Conservation (phyloP, 2,797 vertebrate genomes). For the Sebastes oblongus region DNA sequence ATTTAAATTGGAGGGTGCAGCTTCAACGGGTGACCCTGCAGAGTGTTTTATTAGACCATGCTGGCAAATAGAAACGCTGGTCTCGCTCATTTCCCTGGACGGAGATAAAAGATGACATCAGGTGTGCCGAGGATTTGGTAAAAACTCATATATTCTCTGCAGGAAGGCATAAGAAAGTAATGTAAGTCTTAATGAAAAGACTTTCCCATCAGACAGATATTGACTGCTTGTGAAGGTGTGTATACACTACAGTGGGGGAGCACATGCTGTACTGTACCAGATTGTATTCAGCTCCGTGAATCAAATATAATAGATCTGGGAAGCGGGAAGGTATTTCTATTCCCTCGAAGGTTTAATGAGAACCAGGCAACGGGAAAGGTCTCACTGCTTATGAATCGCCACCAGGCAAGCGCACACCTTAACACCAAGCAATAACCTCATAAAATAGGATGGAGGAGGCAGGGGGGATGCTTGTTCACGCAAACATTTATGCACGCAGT, state of each 20-base stretch:
- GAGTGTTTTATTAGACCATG: conserved; percentile 22
- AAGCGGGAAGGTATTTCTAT: conserved; percentile 15
- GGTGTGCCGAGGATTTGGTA: not conserved
- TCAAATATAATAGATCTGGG: conserved; percentile 53
- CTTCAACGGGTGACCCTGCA: conserved; percentile 4
- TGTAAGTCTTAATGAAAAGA: conserved; percentile 40
- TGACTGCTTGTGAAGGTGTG: conserved; percentile 30
- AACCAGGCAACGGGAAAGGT: conserved; percentile 42
- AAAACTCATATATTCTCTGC: conserved; percentile 22
- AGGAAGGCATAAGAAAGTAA: not conserved
- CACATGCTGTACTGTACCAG: conserved; percentile 45
- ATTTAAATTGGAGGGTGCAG: conserved; percentile 2
- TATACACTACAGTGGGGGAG: not conserved
- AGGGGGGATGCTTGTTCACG: not conserved
- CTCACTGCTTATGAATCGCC: conserved; percentile 48
- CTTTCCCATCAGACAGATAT: conserved; percentile 44
- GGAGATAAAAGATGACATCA: conserved; percentile 25
- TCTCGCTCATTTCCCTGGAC: conserved; percentile 10
- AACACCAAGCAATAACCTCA: conserved; percentile 21
- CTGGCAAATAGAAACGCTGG: not conserved
- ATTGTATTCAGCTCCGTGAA: conserved; percentile 36
- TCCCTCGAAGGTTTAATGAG: conserved; percentile 52
- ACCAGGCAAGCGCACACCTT: conserved; percentile 32
- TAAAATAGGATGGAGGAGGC: not conserved
- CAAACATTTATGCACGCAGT: not conserved